Evolutionary conservation across 1,140 invertebrate species (phyloP).

Genomic region (Gonatopus flavifemur): DNA sequence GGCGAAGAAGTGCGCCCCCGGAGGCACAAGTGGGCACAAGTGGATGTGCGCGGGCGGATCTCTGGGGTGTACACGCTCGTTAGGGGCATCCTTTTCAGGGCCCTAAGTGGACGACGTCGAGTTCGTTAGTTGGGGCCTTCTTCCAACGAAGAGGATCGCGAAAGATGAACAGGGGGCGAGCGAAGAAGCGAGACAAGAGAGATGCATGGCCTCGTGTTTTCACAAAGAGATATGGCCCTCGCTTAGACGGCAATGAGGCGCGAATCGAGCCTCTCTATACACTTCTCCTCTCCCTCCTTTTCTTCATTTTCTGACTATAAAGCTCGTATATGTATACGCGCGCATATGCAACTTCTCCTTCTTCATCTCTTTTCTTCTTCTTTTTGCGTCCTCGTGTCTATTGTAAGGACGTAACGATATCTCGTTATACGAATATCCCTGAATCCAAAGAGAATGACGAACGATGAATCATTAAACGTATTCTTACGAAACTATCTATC

Average conservation of each 20-base stretch:
- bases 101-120: conserved; percentile 45
- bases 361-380: background rate
- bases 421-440: no score
- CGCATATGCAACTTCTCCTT: background rate
- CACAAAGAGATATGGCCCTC: conserved; percentile 41
- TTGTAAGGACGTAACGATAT: no score
- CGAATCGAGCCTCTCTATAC: conserved; percentile 28
- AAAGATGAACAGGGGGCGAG: conserved; percentile 40
- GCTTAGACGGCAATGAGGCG: conserved; percentile 37
- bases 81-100: conserved; percentile 38
- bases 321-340: background rate
- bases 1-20: no score
- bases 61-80: conserved; percentile 34
- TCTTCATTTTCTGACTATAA: background rate
- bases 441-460: no score
- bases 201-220: conserved; percentile 43
- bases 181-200: no score
- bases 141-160: conserved; percentile 26
- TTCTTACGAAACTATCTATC: no score
- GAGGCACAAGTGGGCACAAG: conserved; percentile 13
- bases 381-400: no score
- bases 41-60: conserved; percentile 27
- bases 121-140: conserved; percentile 43
- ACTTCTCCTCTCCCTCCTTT: conserved; percentile 18
- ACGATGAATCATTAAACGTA: no score